Percentiles rank a stretch among this genome's conserved stretches.
phyloP scores from a whole-genome alignment of 2,797 vertebrate species.

The Chelonia mydas region DNA sequence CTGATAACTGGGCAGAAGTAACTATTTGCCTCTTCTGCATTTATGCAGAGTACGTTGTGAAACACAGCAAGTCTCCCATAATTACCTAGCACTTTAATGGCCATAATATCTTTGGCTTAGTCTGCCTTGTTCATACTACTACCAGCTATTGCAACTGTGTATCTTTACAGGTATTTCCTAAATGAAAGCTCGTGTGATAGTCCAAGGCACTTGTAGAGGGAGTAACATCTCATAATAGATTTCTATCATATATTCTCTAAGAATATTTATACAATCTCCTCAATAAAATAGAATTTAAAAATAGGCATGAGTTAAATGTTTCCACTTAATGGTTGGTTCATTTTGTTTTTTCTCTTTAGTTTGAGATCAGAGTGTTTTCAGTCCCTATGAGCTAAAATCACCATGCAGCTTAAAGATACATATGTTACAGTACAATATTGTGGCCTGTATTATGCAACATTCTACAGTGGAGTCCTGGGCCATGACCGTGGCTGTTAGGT shows the following conservation, averaged over 20 bases:
- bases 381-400: neutral
- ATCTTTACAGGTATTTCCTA: neutral
- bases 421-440: neutral
- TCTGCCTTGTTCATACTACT: neutral
- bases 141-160: accelerated
- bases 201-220: neutral
- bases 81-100: neutral
- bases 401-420: neutral
- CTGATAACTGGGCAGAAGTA: neutral
- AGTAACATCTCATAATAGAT: neutral
- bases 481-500: neutral
- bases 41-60: neutral
- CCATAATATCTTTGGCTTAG: neutral
- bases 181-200: neutral
- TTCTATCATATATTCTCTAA: neutral
- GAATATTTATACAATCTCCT: neutral
- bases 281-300: neutral
- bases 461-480: neutral
- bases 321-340: neutral
- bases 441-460: accelerated
- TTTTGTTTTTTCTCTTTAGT: neutral
- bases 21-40: neutral
- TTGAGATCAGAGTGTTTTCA: neutral
- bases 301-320: neutral
- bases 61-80: neutral